These are phyloP conservation scores for Xylocampa areola DNA, from an alignment of 2,888 invertebrate genomes.

Conservation along the genomic window DNA sequence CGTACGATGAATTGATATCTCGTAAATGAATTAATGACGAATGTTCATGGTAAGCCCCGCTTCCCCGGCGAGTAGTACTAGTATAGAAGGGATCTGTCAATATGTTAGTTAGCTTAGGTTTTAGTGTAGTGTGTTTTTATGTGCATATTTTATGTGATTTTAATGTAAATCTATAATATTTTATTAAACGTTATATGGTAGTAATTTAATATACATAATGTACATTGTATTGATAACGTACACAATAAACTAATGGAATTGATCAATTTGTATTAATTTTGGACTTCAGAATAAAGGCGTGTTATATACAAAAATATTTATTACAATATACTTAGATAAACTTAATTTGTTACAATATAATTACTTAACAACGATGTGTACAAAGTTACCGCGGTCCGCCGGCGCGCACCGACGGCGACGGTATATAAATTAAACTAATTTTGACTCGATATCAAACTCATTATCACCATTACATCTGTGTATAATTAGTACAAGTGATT, in stretches of 20 bases:
- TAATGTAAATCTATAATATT: constrained; percentile 32
- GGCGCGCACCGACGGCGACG: background rate
- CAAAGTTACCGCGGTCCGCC: constrained; percentile 8
- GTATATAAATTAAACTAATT: too few species aligned
- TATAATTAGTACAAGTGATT: background rate
- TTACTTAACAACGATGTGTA: constrained; percentile 68
- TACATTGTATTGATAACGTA: constrained; percentile 5
- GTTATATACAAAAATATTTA: constrained; percentile 59
- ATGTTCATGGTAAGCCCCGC: too few species aligned
- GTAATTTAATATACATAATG: constrained; percentile 14
- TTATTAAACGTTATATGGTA: constrained; percentile 36
- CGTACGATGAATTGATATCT: too few species aligned
- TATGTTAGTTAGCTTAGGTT: too few species aligned
- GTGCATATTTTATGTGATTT: constrained; percentile 7
- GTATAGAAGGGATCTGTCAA: constrained; percentile 6
- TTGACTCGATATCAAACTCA: too few species aligned
- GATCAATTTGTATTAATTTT: constrained; percentile 1
- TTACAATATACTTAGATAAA: constrained; percentile 72
- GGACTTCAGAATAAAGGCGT: background rate
- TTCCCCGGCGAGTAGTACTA: too few species aligned
- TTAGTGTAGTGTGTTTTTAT: background rate
- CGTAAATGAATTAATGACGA: too few species aligned
- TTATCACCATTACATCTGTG: too few species aligned
- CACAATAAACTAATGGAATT: constrained; percentile 39
- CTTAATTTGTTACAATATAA: constrained; percentile 65